Base-by-base conservation (phyloP, 2,113 vertebrate species). In the Myxocyprinus asiaticus region DNA sequence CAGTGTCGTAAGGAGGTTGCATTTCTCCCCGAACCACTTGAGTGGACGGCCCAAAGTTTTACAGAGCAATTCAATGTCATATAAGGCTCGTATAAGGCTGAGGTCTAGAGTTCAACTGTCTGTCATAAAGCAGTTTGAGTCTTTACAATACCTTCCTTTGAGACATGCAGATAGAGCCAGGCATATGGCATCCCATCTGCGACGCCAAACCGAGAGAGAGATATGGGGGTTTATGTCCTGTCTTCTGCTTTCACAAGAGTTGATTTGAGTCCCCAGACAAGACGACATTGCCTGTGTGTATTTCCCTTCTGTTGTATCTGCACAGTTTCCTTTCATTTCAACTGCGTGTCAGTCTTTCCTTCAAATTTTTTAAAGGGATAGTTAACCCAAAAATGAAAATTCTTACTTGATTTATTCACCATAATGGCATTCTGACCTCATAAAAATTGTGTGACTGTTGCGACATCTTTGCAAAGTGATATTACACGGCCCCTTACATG, bases 61-160 rank as follows among this genome's bases (percentile, higher is more conserved):
- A 83, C 76, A 75, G 76, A 45, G 51, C 70, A 74, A 33, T 78
- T 75, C 51, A 22, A 55, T 65, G 82, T 75, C 64, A 42, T 78
- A 78, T 78, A 76, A 79, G 61, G 9, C 66, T 79, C 53, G 22
- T 33, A 8, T 81, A 79, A 81, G 79, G 6, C 33, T 12, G 53
- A 55, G 83, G 76, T 82, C 66, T 81, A 76, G 80, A 84, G 83
- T 79, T 84, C 79, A 84, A 58, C 15, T 42, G 47, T 3, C 44
- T 33, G 58, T 65, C 82, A 65, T 9, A 67, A 58, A n/a, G 22
- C 22, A 33, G 22, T 33, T 53, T 55, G 9, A 0, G 74, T 42
- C 47, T n/a, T 61, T 64, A 53, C 76, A 22, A 53, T 71, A 47
- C 62, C 76, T 62, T 65, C 22, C 53, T 48, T 67, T 70, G 45